These are phyloP conservation scores for Eulimnadia texana DNA, from an alignment of 1,140 invertebrate species.

Conservation along the genomic window DNA sequence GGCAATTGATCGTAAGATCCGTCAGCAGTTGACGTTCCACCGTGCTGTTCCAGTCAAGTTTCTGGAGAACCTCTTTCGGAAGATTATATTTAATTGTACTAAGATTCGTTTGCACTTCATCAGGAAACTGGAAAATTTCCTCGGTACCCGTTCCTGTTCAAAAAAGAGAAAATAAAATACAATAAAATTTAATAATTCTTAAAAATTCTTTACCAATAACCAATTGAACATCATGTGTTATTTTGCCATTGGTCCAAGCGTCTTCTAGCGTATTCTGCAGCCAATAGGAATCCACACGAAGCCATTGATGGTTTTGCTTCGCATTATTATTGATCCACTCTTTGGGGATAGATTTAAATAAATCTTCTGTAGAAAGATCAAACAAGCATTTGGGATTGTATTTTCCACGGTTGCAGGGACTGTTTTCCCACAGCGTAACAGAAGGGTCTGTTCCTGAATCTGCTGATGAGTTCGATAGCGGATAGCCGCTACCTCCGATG, in stretches of 20 bases:
- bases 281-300: not conserved
- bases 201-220: not conserved
- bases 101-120: too few species aligned
- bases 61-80: not conserved
- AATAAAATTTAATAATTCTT: too few species aligned
- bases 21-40: not conserved
- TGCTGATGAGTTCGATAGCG: not conserved
- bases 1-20: not conserved
- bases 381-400: conserved; percentile 19
- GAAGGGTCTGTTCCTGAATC: not conserved
- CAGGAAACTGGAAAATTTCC: too few species aligned
- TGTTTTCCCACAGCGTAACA: not conserved
- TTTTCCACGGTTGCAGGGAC: conserved; percentile 1
- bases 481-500: conserved; percentile 38
- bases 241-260: not conserved
- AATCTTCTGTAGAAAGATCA: conserved; percentile 36
- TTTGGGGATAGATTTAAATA: conserved; percentile 48
- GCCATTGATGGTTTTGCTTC: not conserved
- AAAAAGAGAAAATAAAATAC: too few species aligned
- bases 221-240: not conserved
- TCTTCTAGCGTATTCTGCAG: not conserved
- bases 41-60: not conserved
- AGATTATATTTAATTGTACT: too few species aligned
- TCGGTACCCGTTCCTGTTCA: too few species aligned
- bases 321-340: conserved; percentile 36